Conservation (phyloP, 2,888 invertebrate genomes). For the Zeuzera pyrina region DNA sequence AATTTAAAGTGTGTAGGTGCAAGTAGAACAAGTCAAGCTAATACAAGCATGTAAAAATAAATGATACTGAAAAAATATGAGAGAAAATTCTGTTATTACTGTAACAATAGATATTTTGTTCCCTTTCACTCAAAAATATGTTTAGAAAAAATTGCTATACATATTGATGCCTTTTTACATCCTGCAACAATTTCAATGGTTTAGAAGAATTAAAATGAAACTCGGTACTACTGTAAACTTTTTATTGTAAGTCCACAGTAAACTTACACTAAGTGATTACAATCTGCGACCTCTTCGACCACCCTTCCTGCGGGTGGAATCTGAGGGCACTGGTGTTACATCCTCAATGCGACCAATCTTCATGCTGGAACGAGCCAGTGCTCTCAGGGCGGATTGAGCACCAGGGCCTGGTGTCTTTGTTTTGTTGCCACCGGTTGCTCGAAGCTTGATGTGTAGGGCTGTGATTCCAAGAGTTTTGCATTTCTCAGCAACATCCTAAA, state of each 20-base stretch:
- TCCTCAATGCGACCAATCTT: slow-evolving; percentile 99
- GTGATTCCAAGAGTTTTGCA: slow-evolving; percentile 98
- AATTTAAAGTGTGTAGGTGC: too few relatives aligned
- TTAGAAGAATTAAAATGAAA: too few relatives aligned
- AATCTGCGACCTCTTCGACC: slow-evolving; percentile 99
- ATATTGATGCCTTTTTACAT: too few relatives aligned
- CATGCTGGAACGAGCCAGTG: slow-evolving; percentile 98
- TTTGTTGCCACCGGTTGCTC: slow-evolving; percentile 99
- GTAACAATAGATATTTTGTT: too few relatives aligned
- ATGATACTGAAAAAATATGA: too few relatives aligned
- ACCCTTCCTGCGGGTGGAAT: slow-evolving; percentile 99
- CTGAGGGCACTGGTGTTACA: slow-evolving; percentile 99
- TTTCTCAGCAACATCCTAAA: slow-evolving; percentile 97
- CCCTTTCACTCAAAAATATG: too few relatives aligned
- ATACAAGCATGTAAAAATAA: too few relatives aligned
- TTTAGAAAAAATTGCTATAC: too few relatives aligned
- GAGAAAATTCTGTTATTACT: too few relatives aligned
- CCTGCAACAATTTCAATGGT: too few relatives aligned
- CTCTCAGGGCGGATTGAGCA: slow-evolving; percentile 97
- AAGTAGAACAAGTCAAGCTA: too few relatives aligned
- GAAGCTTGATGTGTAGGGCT: slow-evolving; percentile 97
- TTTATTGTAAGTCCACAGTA: slow-evolving; percentile 60
- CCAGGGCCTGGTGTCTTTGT: slow-evolving; percentile 99
- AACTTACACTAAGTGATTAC: slow-evolving; percentile 77
- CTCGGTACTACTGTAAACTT: slow-evolving; percentile 38